Evolutionary conservation across 2,888 invertebrate genomes (phyloP), one percentile per base, ranked within the genome.

Genomic region (Allacma fusca): DNA sequence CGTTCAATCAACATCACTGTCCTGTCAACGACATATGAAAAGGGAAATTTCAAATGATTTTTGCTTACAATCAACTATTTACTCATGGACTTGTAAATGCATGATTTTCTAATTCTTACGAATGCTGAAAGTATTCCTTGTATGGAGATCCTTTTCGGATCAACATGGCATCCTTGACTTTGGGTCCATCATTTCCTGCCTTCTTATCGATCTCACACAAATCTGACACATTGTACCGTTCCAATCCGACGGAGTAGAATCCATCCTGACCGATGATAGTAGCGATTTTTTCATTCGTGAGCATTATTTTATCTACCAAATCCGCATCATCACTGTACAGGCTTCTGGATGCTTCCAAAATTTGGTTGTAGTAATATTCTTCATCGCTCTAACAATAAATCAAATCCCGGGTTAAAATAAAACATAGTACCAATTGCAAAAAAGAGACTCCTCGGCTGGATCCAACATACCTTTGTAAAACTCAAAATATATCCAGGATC

Each of bases 91-190:
- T 40, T 65, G 65, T 65, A n/a, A 65, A 65, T 65, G 28, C 23
- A 24, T 5, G 5, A 34, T 34, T 34, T 34, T 34, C 28, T 2
- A 24, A n/a, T 2, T 24, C 7, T 44, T 44, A 70, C 70, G 23
- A 16, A 23, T 70, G 23, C 19, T 24, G 28, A 5, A 76, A 70
- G 23, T 69, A 26, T 70, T 76, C 70, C 13, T 64, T 57, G 44
- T 70, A 64, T 0, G 59, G 59, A 21, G 69, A 29, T 5, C 76
- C 76, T 70, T 44, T 76, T 12, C 76, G 62, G 9, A 76, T 40
- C 57, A 76, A 24, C 76, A 76, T 76, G 26, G 76, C 76, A 40
- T 76, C 76, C 12, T 65, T 65, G 1, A 74, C 24, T 23, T 21
- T 23, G 21, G 62, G 16, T 1, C 24, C 40, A 4, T 23, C n/a